Conservation (phyloP, 2,797 vertebrate genomes). For the Gallinago stenura region DNA sequence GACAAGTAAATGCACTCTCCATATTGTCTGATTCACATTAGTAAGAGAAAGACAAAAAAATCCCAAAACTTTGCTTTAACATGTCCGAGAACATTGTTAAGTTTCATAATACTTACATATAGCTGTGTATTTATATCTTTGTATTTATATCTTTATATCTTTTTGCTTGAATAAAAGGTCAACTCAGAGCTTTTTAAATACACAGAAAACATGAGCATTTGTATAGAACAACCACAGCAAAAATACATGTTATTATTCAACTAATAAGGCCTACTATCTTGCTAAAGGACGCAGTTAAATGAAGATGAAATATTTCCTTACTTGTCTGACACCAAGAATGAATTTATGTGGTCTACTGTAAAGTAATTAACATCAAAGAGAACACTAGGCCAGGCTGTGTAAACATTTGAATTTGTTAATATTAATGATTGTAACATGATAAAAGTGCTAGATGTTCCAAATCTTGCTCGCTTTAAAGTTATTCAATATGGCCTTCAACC, state of each 20-base stretch:
- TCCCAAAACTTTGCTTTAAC: background rate
- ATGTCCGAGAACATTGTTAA: background rate
- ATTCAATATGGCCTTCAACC: background rate
- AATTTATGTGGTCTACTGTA: constrained; percentile 45
- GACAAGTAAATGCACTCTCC: background rate
- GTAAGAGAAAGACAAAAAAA: background rate
- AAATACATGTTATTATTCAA: background rate
- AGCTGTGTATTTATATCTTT: background rate
- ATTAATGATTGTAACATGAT: background rate
- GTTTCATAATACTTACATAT: background rate
- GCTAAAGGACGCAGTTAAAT: constrained; percentile 52
- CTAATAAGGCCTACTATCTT: constrained; percentile 23
- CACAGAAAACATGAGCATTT: background rate
- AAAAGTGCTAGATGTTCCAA: background rate
- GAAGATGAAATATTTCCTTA: constrained; percentile 70
- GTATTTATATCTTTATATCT: background rate
- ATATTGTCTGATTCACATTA: background rate
- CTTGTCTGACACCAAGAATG: constrained; percentile 59
- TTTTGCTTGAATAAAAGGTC: background rate
- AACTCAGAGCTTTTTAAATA: background rate
- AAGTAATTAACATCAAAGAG: constrained; percentile 46
- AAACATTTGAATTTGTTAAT: constrained; percentile 11
- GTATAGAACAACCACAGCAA: background rate
- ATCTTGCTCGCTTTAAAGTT: background rate
- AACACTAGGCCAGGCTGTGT: background rate